Evolutionary conservation across 1,140 invertebrate species (phyloP).

Genomic region (Drosophila tani): DNA sequence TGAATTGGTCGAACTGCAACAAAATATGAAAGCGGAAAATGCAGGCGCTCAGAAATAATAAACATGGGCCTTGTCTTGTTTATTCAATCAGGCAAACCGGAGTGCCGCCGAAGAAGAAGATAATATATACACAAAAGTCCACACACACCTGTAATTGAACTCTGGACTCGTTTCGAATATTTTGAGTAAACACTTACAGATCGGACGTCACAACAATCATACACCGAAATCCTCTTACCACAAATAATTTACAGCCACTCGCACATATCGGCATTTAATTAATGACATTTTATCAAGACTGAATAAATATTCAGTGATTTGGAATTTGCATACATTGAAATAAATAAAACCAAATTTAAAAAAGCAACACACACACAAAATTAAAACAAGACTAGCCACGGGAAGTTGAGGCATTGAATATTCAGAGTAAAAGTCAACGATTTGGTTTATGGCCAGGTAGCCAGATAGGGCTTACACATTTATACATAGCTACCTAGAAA

Average conservation of each 20-base stretch:
- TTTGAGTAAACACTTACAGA: conserved; percentile 31
- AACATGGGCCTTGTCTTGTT: conserved; percentile 43
- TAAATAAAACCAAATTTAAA: conserved; percentile 49
- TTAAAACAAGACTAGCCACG: conserved; percentile 20
- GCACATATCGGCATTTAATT: conserved; percentile 56
- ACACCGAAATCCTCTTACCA: conserved; percentile 34
- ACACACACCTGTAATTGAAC: conserved; percentile 44
- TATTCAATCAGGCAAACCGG: conserved; percentile 36
- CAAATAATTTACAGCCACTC: conserved; percentile 51
- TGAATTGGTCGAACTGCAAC: conserved; percentile 33
- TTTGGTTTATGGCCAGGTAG: conserved; percentile 57
- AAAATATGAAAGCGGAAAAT: conserved; percentile 38
- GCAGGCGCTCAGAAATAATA: conserved; percentile 39
- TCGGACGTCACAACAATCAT: conserved; percentile 38
- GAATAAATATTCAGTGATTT: conserved; percentile 55
- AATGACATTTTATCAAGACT: conserved; percentile 62
- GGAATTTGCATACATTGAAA: conserved; percentile 72
- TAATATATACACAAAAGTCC: conserved; percentile 3
- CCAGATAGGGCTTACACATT: conserved; percentile 60
- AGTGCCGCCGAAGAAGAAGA: conserved; percentile 6
- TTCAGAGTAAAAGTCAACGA: conserved; percentile 70
- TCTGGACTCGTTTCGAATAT: conserved; percentile 31
- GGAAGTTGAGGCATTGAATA: conserved; percentile 48
- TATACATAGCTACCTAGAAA: conserved; percentile 17
- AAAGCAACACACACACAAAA: conserved; percentile 15